Conservation (phyloP, 2,797 vertebrate genomes). For the Scolopax rusticola region DNA sequence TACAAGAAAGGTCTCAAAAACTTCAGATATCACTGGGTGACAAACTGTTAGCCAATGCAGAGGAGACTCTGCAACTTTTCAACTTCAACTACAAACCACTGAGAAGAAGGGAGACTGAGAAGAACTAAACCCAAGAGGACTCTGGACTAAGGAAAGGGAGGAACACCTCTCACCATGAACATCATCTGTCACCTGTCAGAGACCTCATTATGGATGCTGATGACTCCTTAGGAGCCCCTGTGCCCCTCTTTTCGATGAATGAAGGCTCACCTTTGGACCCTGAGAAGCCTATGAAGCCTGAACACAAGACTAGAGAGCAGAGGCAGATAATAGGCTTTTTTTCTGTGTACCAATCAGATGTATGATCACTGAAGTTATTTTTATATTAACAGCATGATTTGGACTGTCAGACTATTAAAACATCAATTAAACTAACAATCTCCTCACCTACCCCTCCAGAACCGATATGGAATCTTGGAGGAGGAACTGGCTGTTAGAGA, state of each 20-base stretch:
- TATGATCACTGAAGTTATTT: not conserved
- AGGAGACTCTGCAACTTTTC: not conserved
- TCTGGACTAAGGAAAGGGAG: not conserved
- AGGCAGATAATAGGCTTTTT: not conserved
- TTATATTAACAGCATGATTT: not conserved
- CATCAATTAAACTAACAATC: not conserved
- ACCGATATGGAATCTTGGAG: no score
- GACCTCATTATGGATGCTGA: not conserved
- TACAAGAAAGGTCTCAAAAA: not conserved
- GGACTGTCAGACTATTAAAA: not conserved
- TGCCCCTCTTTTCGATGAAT: not conserved
- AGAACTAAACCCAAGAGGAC: not conserved
- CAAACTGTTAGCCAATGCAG: not conserved
- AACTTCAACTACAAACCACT: not conserved
- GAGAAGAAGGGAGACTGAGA: not conserved
- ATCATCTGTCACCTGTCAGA: not conserved
- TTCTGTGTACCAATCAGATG: not conserved
- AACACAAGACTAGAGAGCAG: not conserved
- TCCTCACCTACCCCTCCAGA: no score
- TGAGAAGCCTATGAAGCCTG: not conserved
- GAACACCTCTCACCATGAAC: not conserved
- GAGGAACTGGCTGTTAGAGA: no score
- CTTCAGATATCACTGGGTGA: not conserved
- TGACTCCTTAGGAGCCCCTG: not conserved
- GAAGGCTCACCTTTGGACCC: not conserved